Conservation (phyloP, 2,888 invertebrate genomes). For the Ophion costatus region DNA sequence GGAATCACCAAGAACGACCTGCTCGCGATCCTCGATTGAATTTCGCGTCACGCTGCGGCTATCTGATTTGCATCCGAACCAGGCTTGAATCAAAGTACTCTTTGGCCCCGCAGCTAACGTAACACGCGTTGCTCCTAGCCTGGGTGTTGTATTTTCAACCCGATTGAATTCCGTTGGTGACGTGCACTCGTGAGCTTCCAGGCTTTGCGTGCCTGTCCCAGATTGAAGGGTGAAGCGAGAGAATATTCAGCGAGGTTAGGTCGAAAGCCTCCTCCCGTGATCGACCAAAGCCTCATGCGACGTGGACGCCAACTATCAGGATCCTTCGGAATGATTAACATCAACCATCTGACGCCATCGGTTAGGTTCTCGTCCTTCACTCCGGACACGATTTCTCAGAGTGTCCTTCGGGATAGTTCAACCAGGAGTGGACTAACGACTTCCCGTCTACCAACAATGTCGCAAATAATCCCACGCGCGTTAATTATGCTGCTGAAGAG, state of each 20-base stretch:
- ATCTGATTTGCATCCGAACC: constrained; percentile 69
- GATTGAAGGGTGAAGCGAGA: constrained; percentile 22
- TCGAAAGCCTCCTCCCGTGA: constrained; percentile 15
- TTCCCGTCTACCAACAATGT: constrained; percentile 34
- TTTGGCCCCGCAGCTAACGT: neutral
- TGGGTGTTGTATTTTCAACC: constrained; percentile 6
- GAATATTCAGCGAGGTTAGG: constrained; percentile 14
- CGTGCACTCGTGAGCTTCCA: constrained; percentile 3
- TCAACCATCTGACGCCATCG: constrained; percentile 75
- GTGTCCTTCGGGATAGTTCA: constrained; percentile 32
- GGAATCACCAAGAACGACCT: constrained; percentile 9
- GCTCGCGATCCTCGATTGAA: neutral
- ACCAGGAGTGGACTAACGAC: constrained; percentile 25
- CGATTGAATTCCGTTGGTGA: constrained; percentile 1
- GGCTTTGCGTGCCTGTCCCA: constrained; percentile 7
- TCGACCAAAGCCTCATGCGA: constrained; percentile 14
- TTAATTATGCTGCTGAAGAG: constrained; percentile 73
- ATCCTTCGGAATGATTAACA: constrained; percentile 72
- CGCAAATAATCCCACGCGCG: constrained; percentile 70
- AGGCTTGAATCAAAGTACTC: constrained; percentile 14
- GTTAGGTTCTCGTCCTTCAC: constrained; percentile 53
- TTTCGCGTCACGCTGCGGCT: neutral
- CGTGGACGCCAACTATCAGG: neutral
- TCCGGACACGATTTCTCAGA: constrained; percentile 23
- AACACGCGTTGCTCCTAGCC: constrained; percentile 10